Evolutionary conservation across 2,113 vertebrate genomes (phyloP).

Genomic region (Phalacrocorax brasilianus): DNA sequence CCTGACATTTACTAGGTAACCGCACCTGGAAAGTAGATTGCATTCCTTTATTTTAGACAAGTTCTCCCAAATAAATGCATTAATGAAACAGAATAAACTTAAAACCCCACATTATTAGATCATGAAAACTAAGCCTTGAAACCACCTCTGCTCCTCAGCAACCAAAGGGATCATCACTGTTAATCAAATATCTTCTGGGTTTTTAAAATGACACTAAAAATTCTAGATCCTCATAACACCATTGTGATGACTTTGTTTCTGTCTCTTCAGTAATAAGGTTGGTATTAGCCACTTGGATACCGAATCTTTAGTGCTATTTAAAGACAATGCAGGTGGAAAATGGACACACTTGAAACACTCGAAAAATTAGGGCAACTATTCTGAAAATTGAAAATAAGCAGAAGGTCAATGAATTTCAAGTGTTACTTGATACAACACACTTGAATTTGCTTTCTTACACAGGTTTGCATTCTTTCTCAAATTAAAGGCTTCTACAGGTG

Average conservation of each 20-base stretch:
- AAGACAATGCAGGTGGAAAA: neutral
- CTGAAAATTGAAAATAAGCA: neutral
- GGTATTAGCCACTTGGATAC: neutral
- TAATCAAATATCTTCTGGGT: neutral
- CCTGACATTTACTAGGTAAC: neutral
- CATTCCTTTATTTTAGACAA: neutral
- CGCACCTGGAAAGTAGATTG: neutral
- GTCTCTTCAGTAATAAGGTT: neutral
- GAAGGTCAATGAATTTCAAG: neutral
- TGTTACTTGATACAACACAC: neutral
- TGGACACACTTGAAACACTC: neutral
- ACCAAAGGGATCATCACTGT: neutral
- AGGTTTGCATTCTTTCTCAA: neutral
- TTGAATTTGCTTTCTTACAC: neutral
- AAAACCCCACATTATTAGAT: neutral
- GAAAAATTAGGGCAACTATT: neutral
- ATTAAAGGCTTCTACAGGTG: neutral
- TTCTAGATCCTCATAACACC: neutral
- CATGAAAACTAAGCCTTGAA: neutral
- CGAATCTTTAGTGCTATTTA: neutral
- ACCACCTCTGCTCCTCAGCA: neutral
- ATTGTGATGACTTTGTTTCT: neutral
- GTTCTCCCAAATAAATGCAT: neutral
- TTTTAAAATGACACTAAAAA: neutral
- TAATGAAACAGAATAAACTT: neutral